phyloP scores from a whole-genome alignment of 1,140 invertebrate genomes.

The Tribolium castaneum region DNA sequence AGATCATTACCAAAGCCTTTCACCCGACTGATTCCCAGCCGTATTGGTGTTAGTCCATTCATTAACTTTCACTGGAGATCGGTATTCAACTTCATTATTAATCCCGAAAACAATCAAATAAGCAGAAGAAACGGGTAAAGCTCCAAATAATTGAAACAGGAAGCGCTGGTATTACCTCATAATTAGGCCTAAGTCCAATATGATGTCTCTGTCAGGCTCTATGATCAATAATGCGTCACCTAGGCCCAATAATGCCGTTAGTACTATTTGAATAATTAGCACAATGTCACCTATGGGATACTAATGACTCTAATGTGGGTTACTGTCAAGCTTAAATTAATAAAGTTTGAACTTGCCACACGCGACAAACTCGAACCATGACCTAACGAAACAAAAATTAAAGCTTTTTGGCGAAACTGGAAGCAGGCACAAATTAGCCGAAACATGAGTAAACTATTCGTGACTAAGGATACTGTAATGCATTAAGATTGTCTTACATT shows the following conservation, averaged over 20 bases:
- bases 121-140: too few relatives aligned
- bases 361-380: too few relatives aligned
- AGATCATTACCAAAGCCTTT: constrained; percentile 6
- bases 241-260: neutral
- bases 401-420: too few relatives aligned
- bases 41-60: neutral
- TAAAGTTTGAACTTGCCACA: too few relatives aligned
- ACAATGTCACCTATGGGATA: neutral
- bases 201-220: neutral
- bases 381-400: too few relatives aligned
- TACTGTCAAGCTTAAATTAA: neutral
- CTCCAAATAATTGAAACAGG: neutral
- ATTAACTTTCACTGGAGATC: neutral
- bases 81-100: neutral
- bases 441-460: neutral
- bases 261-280: neutral
- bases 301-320: neutral
- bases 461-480: neutral
- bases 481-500: neutral
- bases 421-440: too few relatives aligned
- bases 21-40: neutral
- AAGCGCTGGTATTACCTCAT: neutral
- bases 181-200: neutral
- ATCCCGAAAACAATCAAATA: neutral
- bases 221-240: neutral